A percentile compares a stretch with the other conserved stretches of the same genome.
Evolutionary conservation across 2,113 vertebrate species (phyloP).

Genomic region (Hippocampus abdominalis): DNA sequence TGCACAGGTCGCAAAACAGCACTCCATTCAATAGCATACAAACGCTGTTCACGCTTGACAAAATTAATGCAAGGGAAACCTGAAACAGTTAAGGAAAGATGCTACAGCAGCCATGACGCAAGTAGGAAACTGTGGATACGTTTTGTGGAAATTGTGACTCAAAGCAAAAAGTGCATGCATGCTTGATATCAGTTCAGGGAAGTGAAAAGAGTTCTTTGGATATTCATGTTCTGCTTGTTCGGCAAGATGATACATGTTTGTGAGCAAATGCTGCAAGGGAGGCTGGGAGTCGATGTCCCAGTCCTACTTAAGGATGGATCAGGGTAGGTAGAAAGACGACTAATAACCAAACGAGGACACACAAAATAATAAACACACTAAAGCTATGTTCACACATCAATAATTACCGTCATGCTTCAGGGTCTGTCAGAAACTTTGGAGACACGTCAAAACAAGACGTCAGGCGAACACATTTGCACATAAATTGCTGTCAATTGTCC

Average conservation of each 20-base stretch:
- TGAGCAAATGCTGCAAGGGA: slow-evolving; percentile 24
- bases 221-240: slow-evolving; percentile 8
- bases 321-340: slow-evolving; percentile 39
- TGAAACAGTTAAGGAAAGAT: background rate
- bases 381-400: slow-evolving; percentile 16
- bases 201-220: background rate
- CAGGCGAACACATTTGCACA: background rate
- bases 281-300: slow-evolving; percentile 18
- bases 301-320: slow-evolving; percentile 34
- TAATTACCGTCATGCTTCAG: slow-evolving; percentile 64
- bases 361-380: slow-evolving; percentile 21
- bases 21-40: background rate
- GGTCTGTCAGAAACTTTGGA: slow-evolving; percentile 43
- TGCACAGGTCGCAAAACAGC: background rate
- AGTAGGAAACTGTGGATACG: background rate
- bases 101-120: background rate
- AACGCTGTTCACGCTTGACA: background rate
- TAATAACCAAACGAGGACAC: slow-evolving; percentile 27
- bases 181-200: background rate
- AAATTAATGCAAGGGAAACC: background rate
- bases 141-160: background rate
- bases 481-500: background rate
- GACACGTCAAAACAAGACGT: slow-evolving; percentile 36
- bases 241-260: slow-evolving; percentile 39
- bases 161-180: background rate